A percentile compares a stretch with the other conserved stretches of the same genome.
Evolutionary conservation across 2,888 invertebrate species (phyloP).

Genomic region (Troides aeacus): DNA sequence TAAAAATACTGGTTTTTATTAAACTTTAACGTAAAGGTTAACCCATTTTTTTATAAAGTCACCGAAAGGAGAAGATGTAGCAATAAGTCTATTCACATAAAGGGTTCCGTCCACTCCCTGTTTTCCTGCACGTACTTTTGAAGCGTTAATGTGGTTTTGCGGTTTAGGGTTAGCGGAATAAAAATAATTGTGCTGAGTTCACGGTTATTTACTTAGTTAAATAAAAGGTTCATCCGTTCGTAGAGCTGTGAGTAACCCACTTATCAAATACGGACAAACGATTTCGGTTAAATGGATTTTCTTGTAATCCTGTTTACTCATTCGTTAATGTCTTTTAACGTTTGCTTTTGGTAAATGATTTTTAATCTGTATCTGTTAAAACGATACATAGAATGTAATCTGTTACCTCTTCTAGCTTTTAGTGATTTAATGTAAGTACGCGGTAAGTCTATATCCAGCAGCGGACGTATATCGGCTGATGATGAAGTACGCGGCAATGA

Average conservation of each 20-base stretch:
- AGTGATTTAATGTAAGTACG: too few species aligned
- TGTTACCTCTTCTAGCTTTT: too few species aligned
- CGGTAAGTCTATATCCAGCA: too few species aligned
- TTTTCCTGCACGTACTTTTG: slow-evolving; percentile 5
- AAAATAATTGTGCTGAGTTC: slow-evolving; percentile 9
- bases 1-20: too few species aligned
- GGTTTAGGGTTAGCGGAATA: slow-evolving; percentile 21
- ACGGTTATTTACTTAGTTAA: slow-evolving; percentile 15
- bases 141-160: slow-evolving; percentile 8
- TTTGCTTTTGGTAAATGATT: background rate
- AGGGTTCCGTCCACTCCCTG: background rate
- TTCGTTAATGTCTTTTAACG: slow-evolving; percentile 7
- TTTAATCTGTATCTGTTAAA: background rate
- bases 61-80: too few species aligned
- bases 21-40: too few species aligned
- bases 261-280: slow-evolving; percentile 16
- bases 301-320: slow-evolving; percentile 6
- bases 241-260: slow-evolving; percentile 17
- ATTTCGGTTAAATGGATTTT: slow-evolving; percentile 22
- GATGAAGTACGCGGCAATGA: too few species aligned
- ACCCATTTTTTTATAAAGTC: too few species aligned
- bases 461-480: too few species aligned
- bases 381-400: too few species aligned
- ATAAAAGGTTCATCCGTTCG: slow-evolving; percentile 8
- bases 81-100: too few species aligned